Conservation (phyloP, 2,888 invertebrate genomes). For the Aphelenchoides bicaudatus region DNA sequence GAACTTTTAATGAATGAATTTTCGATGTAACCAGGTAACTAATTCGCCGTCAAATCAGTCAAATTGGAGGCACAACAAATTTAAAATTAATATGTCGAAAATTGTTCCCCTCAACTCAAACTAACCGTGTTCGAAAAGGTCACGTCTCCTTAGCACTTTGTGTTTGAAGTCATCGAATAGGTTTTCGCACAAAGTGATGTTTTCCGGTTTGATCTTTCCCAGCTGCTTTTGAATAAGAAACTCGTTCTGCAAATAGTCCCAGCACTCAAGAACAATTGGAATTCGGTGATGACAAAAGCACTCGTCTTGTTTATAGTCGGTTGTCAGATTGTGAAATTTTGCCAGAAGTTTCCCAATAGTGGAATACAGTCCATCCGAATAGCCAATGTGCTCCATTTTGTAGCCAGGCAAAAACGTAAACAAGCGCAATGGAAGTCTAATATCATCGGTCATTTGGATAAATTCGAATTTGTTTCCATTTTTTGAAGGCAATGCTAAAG, state of each 20-base stretch:
- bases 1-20: no score
- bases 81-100: not conserved
- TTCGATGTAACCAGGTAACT: no score
- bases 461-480: constrained; percentile 7
- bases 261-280: constrained; percentile 18
- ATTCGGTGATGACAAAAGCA: constrained; percentile 8
- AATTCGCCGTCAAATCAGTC: no score
- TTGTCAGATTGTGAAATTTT: constrained; percentile 19
- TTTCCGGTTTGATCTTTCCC: not conserved
- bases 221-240: constrained; percentile 18
- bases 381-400: constrained; percentile 26
- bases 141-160: not conserved
- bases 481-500: constrained; percentile 20
- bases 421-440: constrained; percentile 24
- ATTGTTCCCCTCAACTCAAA: not conserved
- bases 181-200: not conserved
- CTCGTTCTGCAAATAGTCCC: constrained; percentile 17
- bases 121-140: not conserved
- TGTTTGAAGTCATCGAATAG: not conserved
- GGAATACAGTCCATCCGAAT: not conserved
- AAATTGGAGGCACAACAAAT: not conserved
- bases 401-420: constrained; percentile 23
- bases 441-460: constrained; percentile 28
- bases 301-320: constrained; percentile 19
- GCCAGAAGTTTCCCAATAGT: constrained; percentile 23